A percentile compares a stretch with the other conserved stretches of the same genome.
Evolutionary conservation across 2,797 vertebrate genomes (phyloP).

Genomic region (Gambusia yucatana): DNA sequence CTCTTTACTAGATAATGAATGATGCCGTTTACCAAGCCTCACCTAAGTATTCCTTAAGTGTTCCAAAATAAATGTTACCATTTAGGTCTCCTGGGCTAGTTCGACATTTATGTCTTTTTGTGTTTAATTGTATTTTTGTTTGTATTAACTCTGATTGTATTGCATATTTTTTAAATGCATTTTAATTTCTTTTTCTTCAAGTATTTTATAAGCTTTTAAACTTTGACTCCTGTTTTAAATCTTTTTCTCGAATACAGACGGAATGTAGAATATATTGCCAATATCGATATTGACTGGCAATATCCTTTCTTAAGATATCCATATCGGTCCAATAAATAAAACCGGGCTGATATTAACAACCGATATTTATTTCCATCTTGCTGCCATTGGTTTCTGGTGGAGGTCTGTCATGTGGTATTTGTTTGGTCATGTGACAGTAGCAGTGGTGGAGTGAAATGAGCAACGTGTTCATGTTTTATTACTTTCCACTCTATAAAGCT

Average conservation of each 20-base stretch:
- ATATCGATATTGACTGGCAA: no score
- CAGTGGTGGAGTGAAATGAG: no score
- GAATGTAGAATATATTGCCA: no score
- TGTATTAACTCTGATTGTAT: not conserved
- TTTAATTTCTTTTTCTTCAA: not conserved
- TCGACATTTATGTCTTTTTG: not conserved
- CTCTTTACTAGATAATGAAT: conserved; percentile 24
- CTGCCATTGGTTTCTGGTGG: no score
- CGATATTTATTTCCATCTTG: no score
- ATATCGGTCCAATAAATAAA: no score
- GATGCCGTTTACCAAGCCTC: conserved; percentile 14
- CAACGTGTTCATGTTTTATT: not conserved
- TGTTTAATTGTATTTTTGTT: not conserved
- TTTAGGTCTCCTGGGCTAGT: not conserved
- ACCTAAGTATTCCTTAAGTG: conserved; percentile 14
- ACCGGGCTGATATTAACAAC: no score
- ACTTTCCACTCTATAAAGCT: not conserved
- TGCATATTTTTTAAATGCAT: not conserved
- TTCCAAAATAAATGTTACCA: not conserved
- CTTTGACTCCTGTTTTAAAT: not conserved
- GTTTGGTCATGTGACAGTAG: no score
- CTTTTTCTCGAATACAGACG: not conserved
- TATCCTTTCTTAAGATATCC: no score
- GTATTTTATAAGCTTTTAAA: not conserved
- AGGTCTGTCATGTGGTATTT: no score